phyloP scores from a whole-genome alignment of 2,888 invertebrate genomes.

The Nesidiocoris tenuis region DNA sequence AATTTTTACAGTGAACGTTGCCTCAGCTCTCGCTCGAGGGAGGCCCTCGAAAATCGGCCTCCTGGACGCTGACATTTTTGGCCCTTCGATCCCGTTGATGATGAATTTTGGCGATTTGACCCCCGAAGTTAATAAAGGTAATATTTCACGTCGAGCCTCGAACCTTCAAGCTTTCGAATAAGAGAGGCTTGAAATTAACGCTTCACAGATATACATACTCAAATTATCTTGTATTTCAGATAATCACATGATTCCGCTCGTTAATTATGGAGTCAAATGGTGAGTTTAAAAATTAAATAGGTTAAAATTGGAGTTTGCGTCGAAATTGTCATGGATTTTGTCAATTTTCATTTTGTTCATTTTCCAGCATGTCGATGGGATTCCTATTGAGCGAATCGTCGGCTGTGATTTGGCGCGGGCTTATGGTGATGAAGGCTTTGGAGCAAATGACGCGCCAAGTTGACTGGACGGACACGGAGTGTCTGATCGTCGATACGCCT shows the following conservation, averaged over 20 bases:
- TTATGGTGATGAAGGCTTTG: conserved; percentile 94
- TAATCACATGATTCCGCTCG: conserved; percentile 79
- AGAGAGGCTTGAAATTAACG: too few species aligned
- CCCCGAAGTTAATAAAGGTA: conserved; percentile 25
- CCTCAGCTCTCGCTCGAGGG: conserved; percentile 70
- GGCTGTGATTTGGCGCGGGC: conserved; percentile 91
- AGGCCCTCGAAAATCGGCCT: conserved; percentile 74
- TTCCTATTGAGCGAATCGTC: conserved; percentile 80
- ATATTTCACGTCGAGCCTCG: neutral
- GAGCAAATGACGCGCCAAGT: conserved; percentile 81
- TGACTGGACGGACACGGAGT: conserved; percentile 85
- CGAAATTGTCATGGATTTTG: too few species aligned
- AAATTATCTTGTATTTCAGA: conserved; percentile 55
- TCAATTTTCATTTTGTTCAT: too few species aligned
- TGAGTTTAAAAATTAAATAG: conserved; percentile 56
- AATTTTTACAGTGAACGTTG: conserved; percentile 71
- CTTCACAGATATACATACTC: too few species aligned
- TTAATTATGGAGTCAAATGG: conserved; percentile 94
- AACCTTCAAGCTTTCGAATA: too few species aligned
- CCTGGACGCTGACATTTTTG: conserved; percentile 92
- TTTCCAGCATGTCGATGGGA: conserved; percentile 89
- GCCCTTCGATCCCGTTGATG: conserved; percentile 90
- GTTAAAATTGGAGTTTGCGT: too few species aligned
- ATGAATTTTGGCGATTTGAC: conserved; percentile 89
- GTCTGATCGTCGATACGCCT: conserved; percentile 89